phyloP scores from a whole-genome alignment of 1,140 invertebrate genomes.

The Phortica variegata region DNA sequence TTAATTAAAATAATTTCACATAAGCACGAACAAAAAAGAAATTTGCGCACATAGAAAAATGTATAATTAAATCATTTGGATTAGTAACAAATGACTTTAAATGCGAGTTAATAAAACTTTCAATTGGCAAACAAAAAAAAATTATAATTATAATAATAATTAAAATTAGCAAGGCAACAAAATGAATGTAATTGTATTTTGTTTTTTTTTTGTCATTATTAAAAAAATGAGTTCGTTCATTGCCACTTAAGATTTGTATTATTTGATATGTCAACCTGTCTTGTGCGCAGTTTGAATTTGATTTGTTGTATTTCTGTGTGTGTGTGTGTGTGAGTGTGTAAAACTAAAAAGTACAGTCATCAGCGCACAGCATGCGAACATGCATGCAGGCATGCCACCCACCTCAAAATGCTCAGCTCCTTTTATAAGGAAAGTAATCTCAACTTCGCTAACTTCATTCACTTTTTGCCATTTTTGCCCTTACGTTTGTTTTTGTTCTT shows the following conservation, averaged over 20 bases:
- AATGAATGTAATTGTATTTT: conserved; percentile 1
- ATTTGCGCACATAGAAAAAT: no score
- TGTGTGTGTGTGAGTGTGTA: conserved; percentile 12
- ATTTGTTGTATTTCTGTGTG: conserved; percentile 3
- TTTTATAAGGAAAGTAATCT: conserved; percentile 25
- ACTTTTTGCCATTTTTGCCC: conserved; percentile 40
- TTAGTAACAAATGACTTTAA: conserved; percentile 53
- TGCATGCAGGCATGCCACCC: no score
- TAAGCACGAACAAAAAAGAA: no score
- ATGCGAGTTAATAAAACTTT: conserved; percentile 41
- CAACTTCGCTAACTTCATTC: conserved; percentile 1
- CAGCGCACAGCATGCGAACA: no score
- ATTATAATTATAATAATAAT: no score
- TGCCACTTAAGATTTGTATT: conserved; percentile 12
- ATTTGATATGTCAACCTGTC: conserved; percentile 34
- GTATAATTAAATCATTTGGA: no score
- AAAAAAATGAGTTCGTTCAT: conserved; percentile 9
- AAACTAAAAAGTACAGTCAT: no score
- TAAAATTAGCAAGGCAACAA: no score
- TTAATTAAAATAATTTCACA: no score
- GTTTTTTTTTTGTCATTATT: conserved; percentile 13
- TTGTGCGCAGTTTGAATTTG: no score
- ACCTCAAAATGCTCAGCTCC: no score
- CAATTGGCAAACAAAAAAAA: conserved; percentile 16
- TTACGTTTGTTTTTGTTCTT: conserved; percentile 42